Conservation (phyloP, 2,113 vertebrate genomes). For the Gallinago media region DNA sequence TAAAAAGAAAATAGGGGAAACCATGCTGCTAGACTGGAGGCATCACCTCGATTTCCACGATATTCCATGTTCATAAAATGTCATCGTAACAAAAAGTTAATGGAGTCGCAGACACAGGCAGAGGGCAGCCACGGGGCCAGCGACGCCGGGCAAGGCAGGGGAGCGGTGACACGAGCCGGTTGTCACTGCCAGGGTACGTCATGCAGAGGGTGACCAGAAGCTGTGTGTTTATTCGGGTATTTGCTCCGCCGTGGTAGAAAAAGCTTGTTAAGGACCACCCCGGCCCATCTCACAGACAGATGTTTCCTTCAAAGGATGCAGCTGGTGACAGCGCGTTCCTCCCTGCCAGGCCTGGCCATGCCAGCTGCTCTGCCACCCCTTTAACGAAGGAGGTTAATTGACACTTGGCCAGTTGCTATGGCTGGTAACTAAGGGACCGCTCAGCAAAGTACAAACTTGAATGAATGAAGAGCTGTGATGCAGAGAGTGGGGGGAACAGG, state of each 20-base stretch:
- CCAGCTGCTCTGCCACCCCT: neutral
- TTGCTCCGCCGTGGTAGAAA: neutral
- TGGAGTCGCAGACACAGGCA: neutral
- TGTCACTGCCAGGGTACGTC: neutral
- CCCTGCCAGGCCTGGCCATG: neutral
- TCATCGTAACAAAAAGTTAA: neutral
- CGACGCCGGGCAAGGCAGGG: neutral
- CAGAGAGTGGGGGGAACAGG: neutral
- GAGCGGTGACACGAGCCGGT: neutral
- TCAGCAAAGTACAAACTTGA: neutral
- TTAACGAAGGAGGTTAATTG: neutral
- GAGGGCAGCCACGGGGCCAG: neutral
- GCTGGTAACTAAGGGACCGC: neutral
- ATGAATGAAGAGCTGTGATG: neutral
- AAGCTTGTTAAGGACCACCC: neutral
- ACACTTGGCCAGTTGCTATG: neutral
- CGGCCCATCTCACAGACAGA: neutral
- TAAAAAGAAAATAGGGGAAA: neutral
- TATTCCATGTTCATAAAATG: neutral
- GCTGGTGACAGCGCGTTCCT: neutral
- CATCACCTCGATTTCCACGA: neutral
- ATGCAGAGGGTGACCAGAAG: neutral
- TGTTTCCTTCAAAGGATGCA: neutral
- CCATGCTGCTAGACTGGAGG: accelerated
- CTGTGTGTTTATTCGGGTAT: neutral